Percentiles rank a stretch among this genome's conserved stretches.
phyloP scores from a whole-genome alignment of 2,888 invertebrate species.

The Augochlorella aurata region DNA sequence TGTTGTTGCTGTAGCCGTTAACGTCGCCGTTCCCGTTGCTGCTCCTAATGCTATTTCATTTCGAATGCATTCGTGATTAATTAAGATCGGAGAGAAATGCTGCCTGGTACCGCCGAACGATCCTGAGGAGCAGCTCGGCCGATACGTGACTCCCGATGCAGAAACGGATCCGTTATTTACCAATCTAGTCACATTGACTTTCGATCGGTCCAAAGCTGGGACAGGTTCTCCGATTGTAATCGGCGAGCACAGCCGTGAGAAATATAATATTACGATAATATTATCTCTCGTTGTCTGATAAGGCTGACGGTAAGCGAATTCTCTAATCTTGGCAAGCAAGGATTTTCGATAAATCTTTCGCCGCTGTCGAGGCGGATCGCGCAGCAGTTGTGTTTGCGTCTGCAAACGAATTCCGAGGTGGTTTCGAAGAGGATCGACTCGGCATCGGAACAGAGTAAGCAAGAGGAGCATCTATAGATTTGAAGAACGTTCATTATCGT shows the following conservation, averaged over 20 bases:
- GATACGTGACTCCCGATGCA: constrained; percentile 21
- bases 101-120: constrained; percentile 33
- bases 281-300: constrained; percentile 38
- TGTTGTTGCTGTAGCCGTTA: too few relatives aligned
- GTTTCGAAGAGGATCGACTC: constrained; percentile 20
- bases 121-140: constrained; percentile 36
- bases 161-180: constrained; percentile 53
- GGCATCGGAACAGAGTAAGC: constrained; percentile 28
- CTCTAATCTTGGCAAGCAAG: constrained; percentile 14
- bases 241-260: constrained; percentile 6
- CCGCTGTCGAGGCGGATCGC: neutral
- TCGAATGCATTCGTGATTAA: constrained; percentile 54
- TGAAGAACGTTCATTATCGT: constrained; percentile 54
- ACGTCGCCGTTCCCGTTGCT: too few relatives aligned
- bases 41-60: constrained; percentile 15
- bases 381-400: neutral
- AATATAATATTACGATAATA: constrained; percentile 45
- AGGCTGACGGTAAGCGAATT: constrained; percentile 30
- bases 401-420: constrained; percentile 11
- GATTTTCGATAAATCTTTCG: constrained; percentile 29
- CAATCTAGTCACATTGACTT: constrained; percentile 57
- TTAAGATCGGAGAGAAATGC: constrained; percentile 50
- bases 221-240: constrained; percentile 13
- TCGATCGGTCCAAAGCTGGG: constrained; percentile 35
- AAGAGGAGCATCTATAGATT: constrained; percentile 53